Conservation (phyloP, 2,797 vertebrate genomes). For the Acipenser oxyrinchus region DNA sequence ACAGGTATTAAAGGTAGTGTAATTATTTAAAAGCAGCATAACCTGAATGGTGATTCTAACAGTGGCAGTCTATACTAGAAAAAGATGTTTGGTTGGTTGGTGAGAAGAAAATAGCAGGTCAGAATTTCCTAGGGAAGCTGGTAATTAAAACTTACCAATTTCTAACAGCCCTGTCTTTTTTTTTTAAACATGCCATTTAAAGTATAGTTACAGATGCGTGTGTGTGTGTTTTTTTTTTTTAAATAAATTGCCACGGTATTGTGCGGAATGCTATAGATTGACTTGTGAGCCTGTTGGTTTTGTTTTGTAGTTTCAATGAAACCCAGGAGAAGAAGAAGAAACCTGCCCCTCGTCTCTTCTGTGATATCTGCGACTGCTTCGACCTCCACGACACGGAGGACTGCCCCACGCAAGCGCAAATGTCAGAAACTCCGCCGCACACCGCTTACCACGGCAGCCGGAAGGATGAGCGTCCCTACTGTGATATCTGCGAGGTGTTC, state of each 20-base stretch:
- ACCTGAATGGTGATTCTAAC: no score
- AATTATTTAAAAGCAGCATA: no score
- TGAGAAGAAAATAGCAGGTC: no score
- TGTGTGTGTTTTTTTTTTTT: background rate
- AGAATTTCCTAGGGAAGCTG: no score
- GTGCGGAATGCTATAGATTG: no score
- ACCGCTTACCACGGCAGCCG: conserved; percentile 76
- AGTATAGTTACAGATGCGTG: background rate
- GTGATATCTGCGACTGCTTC: conserved; percentile 96
- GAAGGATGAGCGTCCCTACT: conserved; percentile 78
- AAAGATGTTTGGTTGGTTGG: no score
- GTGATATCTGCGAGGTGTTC: conserved; percentile 90
- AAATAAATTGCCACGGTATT: background rate
- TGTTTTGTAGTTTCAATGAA: conserved; percentile 36
- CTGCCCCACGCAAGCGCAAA: conserved; percentile 89
- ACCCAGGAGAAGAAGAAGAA: conserved; percentile 67
- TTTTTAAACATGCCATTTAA: background rate
- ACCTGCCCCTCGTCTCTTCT: conserved; percentile 78
- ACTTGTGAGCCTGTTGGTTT: background rate
- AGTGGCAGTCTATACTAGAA: no score
- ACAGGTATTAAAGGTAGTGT: no score
- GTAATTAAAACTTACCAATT: no score
- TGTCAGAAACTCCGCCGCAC: conserved; percentile 79
- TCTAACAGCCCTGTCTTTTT: no score
- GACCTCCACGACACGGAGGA: conserved; percentile 93